Percentiles rank a stretch among this genome's conserved stretches.
Evolutionary conservation across 2,113 vertebrate species (phyloP).

Genomic region (Chloebia gouldiae): DNA sequence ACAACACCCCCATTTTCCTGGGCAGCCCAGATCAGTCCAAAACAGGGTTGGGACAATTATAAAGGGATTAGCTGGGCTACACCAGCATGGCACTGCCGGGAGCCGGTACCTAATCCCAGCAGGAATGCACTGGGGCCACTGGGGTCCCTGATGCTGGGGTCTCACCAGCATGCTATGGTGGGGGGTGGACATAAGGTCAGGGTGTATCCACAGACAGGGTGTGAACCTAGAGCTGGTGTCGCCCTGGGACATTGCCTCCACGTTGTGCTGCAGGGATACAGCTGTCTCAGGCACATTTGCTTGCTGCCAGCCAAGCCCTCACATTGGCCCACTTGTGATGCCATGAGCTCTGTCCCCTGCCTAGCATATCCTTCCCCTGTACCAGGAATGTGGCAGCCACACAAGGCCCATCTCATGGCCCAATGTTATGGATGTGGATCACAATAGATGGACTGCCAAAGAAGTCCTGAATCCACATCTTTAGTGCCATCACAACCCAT

Average conservation of each 20-base stretch:
- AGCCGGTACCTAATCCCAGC: neutral
- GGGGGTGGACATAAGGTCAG: neutral
- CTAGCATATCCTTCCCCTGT: neutral
- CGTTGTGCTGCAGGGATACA: rapidly evolving
- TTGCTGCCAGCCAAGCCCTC: neutral
- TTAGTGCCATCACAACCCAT: neutral
- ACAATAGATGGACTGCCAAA: neutral
- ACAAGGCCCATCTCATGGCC: neutral
- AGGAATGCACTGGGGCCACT: neutral
- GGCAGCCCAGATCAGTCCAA: neutral
- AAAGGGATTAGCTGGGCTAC: slow-evolving; percentile 18
- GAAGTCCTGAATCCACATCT: neutral
- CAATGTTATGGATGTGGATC: neutral
- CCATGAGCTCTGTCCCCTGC: neutral
- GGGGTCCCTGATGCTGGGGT: neutral
- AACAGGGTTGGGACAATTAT: neutral
- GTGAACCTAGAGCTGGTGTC: neutral
- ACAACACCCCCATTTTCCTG: neutral
- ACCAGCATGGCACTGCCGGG: neutral
- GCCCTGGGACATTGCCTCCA: rapidly evolving
- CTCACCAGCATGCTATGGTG: neutral
- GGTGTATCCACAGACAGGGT: neutral
- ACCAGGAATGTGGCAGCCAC: neutral
- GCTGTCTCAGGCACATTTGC: rapidly evolving
- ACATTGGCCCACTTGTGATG: neutral